phyloP scores from a whole-genome alignment of 1,140 invertebrate species.

The Cydia splendana region DNA sequence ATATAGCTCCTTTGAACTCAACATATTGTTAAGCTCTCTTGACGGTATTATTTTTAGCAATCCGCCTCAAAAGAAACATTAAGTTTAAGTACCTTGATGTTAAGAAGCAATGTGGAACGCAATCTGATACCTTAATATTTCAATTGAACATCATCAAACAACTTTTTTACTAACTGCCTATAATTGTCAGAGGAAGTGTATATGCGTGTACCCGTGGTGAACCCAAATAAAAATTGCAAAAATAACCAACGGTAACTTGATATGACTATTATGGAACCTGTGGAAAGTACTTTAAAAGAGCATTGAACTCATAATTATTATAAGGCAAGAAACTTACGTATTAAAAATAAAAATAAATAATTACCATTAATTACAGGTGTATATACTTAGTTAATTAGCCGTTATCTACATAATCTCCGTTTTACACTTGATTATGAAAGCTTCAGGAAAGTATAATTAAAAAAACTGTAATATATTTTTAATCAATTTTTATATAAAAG shows the following conservation, averaged over 20 bases:
- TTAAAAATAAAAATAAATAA: neutral
- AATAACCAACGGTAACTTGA: neutral
- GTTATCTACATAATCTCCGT: neutral
- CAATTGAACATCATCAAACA: too few relatives aligned
- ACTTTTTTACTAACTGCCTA: too few relatives aligned
- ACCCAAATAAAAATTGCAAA: neutral
- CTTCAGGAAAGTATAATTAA: neutral
- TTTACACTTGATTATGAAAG: neutral
- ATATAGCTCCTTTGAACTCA: too few relatives aligned
- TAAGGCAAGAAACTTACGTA: neutral
- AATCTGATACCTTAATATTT: too few relatives aligned
- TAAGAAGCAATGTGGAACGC: too few relatives aligned
- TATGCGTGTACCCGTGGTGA: neutral
- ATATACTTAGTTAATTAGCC: neutral
- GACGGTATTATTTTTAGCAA: too few relatives aligned
- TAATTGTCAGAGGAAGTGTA: neutral
- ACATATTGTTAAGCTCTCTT: too few relatives aligned
- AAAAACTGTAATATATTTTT: neutral
- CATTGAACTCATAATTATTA: conserved; percentile 1
- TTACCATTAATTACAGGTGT: neutral
- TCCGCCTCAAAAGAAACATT: too few relatives aligned
- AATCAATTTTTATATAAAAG: too few relatives aligned
- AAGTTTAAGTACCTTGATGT: too few relatives aligned
- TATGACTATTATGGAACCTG: neutral
- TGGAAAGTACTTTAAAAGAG: conserved; percentile 11